Evolutionary conservation across 2,113 vertebrate genomes (phyloP), one percentile per base, ranked within the genome.

Genomic region (Phyllostomus discolor): DNA sequence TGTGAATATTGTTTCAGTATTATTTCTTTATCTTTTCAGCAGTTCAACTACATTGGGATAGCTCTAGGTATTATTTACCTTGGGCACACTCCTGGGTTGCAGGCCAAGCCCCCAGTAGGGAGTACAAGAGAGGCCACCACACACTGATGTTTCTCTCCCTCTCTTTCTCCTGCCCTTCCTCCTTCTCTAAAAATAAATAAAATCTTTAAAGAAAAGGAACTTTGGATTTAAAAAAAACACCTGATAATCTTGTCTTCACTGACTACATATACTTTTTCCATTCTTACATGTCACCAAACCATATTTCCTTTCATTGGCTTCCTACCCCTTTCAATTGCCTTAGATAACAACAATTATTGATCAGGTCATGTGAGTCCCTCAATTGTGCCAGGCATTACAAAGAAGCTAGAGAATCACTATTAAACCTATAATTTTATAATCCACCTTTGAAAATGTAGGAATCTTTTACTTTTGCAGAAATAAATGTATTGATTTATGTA

Each of bases 401-500:
- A 95, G n/a, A 96, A 79, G 62, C 69, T 76, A 38, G 20, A 79
- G 38, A 79, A 88, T 93, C 7, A 28, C 31, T 4, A 72, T 22
- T 28, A 84, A 92, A 80, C 1, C 73, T 85, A 20, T 78, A 82
- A 91, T 66, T 91, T 92, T 90, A 31, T 1, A 82, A 82, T 89
- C 26, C 5, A 86, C 89, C 10, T 35, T 75, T 88, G 54, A 86
- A 89, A 84, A 62, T 62, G n/a, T 82, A 84, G 33, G 67, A 43
- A 82, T 43, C 2, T 91, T 91, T 91, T 52, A 75, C 33, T 80
- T 96, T 93, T 91, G 8, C 7, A 95, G 35, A 89, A 85, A 80
- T 50, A 67, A 48, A 84, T 72, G 7, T 72, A 78, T 86, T 72
- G 16, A 86, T 67, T 91, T 82, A 80, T 84, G 26, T 54, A n/a